phyloP scores from a whole-genome alignment of 2,113 vertebrate species.

The Rana temporaria region DNA sequence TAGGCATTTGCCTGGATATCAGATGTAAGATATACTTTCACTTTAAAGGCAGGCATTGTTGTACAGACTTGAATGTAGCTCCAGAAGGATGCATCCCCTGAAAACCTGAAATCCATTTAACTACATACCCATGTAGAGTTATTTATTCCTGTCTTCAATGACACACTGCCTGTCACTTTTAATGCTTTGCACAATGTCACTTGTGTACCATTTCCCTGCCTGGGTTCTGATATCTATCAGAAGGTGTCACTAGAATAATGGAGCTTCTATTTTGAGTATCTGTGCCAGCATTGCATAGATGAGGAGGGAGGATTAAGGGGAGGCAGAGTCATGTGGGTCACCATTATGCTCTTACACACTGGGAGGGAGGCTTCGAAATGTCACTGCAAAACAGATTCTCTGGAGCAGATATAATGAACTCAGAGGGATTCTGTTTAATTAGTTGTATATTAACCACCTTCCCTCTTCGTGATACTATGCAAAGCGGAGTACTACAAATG shows the following conservation, averaged over 20 bases:
- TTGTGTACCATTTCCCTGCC: conserved; percentile 26
- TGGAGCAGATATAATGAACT: conserved; percentile 44
- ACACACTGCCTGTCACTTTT: conserved; percentile 46
- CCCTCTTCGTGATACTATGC: background rate
- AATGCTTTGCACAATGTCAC: conserved; percentile 38
- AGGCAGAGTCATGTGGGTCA: conserved; percentile 12
- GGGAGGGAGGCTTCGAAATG: conserved; percentile 39
- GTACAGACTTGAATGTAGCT: background rate
- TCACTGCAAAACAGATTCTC: conserved; percentile 4
- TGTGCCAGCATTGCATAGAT: conserved; percentile 18
- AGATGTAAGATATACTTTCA: too few species aligned
- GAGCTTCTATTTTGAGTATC: conserved; percentile 51
- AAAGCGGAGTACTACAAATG: background rate
- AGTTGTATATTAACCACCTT: conserved; percentile 2
- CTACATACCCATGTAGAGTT: background rate
- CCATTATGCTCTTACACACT: conserved; percentile 21
- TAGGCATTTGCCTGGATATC: too few species aligned
- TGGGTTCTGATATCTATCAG: conserved; percentile 28
- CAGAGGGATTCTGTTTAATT: conserved; percentile 25
- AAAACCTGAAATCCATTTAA: background rate
- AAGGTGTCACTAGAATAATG: conserved; percentile 49
- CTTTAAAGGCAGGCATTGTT: too few species aligned
- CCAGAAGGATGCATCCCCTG: background rate
- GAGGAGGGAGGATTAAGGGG: conserved; percentile 4
- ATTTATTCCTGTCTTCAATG: conserved; percentile 10